Conservation (phyloP, 2,113 vertebrate species). For the Elgaria multicarinata region DNA sequence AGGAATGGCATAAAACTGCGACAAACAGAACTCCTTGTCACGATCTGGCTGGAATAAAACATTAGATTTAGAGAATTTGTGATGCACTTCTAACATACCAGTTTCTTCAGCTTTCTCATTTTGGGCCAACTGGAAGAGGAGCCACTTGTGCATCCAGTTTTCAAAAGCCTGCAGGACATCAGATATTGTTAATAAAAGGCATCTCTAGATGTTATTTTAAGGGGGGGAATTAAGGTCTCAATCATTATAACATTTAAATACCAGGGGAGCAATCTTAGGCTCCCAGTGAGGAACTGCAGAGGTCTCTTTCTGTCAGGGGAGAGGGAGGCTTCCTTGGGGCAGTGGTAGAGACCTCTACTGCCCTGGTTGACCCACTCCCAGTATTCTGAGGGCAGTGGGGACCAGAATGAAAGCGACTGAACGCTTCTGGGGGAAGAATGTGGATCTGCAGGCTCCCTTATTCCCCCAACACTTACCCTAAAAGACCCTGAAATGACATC, state of each 20-base stretch:
- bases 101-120: constrained; percentile 34
- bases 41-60: not conserved
- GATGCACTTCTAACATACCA: constrained; percentile 54
- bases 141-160: constrained; percentile 88
- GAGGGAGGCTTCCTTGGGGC: not conserved
- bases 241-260: not conserved
- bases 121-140: constrained; percentile 88
- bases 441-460: no score
- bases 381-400: no score
- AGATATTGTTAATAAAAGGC: not conserved
- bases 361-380: no score
- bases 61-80: not conserved
- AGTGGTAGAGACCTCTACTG: no score
- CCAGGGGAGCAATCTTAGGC: not conserved
- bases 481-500: no score
- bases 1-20: not conserved
- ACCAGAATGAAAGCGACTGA: not conserved
- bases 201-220: not conserved
- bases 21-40: not conserved
- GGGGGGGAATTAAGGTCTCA: not conserved
- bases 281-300: not conserved
- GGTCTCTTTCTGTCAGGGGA: not conserved
- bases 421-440: not conserved
- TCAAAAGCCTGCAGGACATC: constrained; percentile 80
- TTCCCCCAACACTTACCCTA: no score